Percentiles rank a stretch among this genome's conserved stretches.
phyloP scores from a whole-genome alignment of 2,113 vertebrate genomes.

The Silurus asotus region DNA sequence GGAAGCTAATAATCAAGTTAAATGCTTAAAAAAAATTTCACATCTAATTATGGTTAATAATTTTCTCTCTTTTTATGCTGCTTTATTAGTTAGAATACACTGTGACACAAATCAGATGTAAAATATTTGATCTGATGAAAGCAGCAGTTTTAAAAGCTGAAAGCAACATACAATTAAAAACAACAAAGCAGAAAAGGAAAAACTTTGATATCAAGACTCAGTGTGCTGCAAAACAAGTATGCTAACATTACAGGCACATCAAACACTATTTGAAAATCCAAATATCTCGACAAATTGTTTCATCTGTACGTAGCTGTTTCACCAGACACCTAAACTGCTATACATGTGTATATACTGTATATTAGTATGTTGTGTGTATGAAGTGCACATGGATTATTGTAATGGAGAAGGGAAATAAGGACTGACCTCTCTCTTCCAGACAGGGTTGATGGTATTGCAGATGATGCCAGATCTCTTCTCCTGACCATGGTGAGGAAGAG shows the following conservation, averaged over 20 bases:
- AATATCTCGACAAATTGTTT: not conserved
- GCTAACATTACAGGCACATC: not conserved
- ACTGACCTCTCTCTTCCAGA: constrained; percentile 91
- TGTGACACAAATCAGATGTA: not conserved
- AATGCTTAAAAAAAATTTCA: no score
- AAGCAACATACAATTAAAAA: constrained; percentile 17
- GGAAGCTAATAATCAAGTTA: not conserved
- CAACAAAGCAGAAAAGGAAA: constrained; percentile 12
- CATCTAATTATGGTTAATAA: not conserved
- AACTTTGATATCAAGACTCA: not conserved
- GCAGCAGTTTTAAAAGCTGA: not conserved
- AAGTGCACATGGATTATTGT: not conserved
- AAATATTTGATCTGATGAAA: not conserved
- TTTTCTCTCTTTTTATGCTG: not conserved
- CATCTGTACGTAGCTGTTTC: not conserved
- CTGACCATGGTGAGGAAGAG: constrained; percentile 93
- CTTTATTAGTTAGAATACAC: not conserved
- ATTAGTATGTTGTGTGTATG: not conserved
- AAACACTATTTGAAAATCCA: constrained; percentile 3
- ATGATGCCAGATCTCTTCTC: constrained; percentile 90
- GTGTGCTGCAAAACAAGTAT: not conserved
- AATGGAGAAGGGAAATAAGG: not conserved
- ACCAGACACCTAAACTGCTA: not conserved
- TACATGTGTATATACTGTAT: not conserved
- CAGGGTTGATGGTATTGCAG: constrained; percentile 91